phyloP scores from a whole-genome alignment of 2,888 invertebrate genomes.

The Elegia similella region DNA sequence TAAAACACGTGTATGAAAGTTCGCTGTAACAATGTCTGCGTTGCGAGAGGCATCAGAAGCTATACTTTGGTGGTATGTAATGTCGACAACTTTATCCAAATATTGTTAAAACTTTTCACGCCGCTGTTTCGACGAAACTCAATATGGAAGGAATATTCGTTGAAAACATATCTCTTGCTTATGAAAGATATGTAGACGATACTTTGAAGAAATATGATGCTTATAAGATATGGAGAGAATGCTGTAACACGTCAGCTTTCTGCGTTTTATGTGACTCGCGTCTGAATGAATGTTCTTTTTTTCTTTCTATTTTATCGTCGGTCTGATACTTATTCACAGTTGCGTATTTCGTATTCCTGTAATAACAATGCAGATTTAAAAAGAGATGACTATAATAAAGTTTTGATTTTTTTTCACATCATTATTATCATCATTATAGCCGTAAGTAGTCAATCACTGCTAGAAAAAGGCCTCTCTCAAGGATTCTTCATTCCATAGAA shows the following conservation, averaged over 20 bases:
- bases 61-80: conserved; percentile 37
- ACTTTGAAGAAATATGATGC: conserved; percentile 6
- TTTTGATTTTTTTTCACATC: too few species aligned
- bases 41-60: conserved; percentile 31
- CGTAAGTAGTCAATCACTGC: too few species aligned
- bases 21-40: conserved; percentile 30
- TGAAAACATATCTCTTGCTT: conserved; percentile 24
- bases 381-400: too few species aligned
- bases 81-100: conserved; percentile 42
- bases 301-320: neutral
- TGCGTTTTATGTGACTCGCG: conserved; percentile 5
- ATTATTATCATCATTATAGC: too few species aligned
- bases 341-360: neutral
- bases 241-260: conserved; percentile 7
- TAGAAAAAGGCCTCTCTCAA: too few species aligned
- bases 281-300: neutral
- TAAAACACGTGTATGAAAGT: conserved; percentile 28
- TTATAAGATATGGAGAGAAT: conserved; percentile 3
- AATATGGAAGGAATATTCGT: conserved; percentile 29
- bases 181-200: conserved; percentile 13
- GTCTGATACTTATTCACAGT: neutral
- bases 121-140: conserved; percentile 38
- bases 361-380: neutral
- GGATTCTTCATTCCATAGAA: too few species aligned
- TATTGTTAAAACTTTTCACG: conserved; percentile 48